Base-by-base conservation (phyloP, 2,888 invertebrate species). In the Sesia apiformis region DNA sequence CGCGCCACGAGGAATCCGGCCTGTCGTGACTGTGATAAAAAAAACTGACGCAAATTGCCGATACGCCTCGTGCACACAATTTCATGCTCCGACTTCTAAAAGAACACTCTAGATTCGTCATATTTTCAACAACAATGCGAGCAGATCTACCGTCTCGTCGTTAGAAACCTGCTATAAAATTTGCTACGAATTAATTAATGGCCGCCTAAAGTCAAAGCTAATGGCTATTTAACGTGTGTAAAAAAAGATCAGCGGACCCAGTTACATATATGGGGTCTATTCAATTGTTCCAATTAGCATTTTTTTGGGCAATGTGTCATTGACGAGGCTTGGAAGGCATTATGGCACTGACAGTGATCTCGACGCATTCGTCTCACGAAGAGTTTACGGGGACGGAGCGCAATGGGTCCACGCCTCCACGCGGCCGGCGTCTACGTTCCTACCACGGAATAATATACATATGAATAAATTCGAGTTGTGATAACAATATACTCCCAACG, bases 41-140 rank as follows among this genome's bases (percentile, higher is more conserved):
- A 81, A 88, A 89, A 81, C 85, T 86, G 85, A 85, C 86, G 87
- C 87, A 84, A 89, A 88, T 89, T 83, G 84, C 77, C 84, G 89
- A 87, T 87, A 87, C 87, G 88, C 82, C 83, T 85, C 84, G 84
- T 81, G 87, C 84, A 85, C 89, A 86, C 86, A 87, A 88, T 88
- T 89, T 87, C 86, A 88, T 86, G 88, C 81, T 75, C 77, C 73
- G 77, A 66, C 78, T 81, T 84, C 76, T 74, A 67, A 69, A 63
- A 77, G 85, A 86, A 81, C 75, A 75, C 74, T 78, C 80, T 76
- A 81, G 82, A 86, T 85, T 86, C 81, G 84, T 85, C 86, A 87
- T 85, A 87, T 69, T 69, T 74, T 79, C 73, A 73, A 78, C 76
- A 77, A 77, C 65, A 70, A 72, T 63, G 61, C 60, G 67, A 64